These are phyloP conservation scores for Chloroclystis v-ata DNA, from an alignment of 2,888 invertebrate species.

Conservation along the genomic window DNA sequence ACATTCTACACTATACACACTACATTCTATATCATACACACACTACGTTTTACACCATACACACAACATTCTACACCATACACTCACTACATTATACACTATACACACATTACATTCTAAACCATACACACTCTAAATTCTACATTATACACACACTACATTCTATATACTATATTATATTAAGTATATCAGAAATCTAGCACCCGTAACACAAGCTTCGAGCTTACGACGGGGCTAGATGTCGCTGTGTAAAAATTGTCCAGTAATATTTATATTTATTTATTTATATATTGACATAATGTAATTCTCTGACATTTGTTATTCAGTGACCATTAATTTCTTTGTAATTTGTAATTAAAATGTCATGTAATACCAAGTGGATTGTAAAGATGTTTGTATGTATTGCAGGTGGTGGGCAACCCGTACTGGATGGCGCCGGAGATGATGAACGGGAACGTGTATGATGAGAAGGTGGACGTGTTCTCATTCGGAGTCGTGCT, in stretches of 20 bases:
- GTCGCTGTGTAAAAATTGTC: too few relatives aligned
- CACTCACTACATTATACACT: background rate
- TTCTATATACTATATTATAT: too few relatives aligned
- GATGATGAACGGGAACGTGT: conserved; percentile 97
- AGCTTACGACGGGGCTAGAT: too few relatives aligned
- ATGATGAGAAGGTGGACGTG: conserved; percentile 97
- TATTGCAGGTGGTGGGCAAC: conserved; percentile 90
- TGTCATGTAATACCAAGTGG: too few relatives aligned
- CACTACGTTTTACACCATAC: background rate
- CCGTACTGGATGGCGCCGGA: conserved; percentile 99
- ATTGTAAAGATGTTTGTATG: too few relatives aligned
- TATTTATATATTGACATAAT: too few relatives aligned
- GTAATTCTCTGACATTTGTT: too few relatives aligned
- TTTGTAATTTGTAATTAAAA: too few relatives aligned
- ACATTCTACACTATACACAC: background rate
- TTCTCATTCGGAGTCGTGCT: conserved; percentile 97
- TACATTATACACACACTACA: background rate
- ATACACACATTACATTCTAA: background rate
- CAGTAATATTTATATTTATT: too few relatives aligned
- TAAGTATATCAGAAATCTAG: too few relatives aligned
- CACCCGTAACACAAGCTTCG: too few relatives aligned
- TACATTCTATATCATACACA: background rate
- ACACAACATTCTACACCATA: background rate
- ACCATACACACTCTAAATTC: background rate
- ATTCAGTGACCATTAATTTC: too few relatives aligned